phyloP scores from a whole-genome alignment of 2,113 vertebrate genomes.

The Glareola pratincola region DNA sequence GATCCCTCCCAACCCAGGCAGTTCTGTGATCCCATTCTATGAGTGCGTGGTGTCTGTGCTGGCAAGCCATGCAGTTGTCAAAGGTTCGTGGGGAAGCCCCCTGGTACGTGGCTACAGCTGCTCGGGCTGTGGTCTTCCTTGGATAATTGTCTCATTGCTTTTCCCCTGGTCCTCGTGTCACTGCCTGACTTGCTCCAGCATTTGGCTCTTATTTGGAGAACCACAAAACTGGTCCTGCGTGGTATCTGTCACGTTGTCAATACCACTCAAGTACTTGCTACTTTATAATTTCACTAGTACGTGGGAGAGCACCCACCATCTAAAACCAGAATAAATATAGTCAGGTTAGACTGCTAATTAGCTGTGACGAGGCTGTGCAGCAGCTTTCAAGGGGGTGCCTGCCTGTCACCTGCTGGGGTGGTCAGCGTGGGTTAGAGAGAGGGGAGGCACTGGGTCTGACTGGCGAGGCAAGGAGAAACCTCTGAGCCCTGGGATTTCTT shows the following conservation, averaged over 20 bases:
- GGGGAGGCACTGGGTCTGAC: background rate
- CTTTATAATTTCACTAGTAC: background rate
- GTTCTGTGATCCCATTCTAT: no score
- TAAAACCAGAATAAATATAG: background rate
- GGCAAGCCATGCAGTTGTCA: background rate
- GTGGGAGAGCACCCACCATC: background rate
- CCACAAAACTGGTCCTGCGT: background rate
- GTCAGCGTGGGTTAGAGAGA: background rate
- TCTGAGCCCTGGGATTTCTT: rapidly evolving
- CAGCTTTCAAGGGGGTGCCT: background rate
- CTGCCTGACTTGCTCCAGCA: background rate
- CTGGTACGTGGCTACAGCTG: rapidly evolving
- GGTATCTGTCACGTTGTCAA: background rate
- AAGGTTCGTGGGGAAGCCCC: rapidly evolving
- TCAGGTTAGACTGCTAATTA: background rate
- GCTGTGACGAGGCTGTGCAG: background rate
- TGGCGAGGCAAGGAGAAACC: background rate
- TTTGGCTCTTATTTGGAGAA: background rate
- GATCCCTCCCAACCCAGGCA: no score
- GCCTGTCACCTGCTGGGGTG: background rate
- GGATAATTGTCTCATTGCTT: rapidly evolving
- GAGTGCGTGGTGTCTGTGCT: background rate
- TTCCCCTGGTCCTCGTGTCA: rapidly evolving
- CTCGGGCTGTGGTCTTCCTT: background rate
- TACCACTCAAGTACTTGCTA: background rate